Conservation (phyloP, 2,888 invertebrate species). For the Luffia ferchaultella region DNA sequence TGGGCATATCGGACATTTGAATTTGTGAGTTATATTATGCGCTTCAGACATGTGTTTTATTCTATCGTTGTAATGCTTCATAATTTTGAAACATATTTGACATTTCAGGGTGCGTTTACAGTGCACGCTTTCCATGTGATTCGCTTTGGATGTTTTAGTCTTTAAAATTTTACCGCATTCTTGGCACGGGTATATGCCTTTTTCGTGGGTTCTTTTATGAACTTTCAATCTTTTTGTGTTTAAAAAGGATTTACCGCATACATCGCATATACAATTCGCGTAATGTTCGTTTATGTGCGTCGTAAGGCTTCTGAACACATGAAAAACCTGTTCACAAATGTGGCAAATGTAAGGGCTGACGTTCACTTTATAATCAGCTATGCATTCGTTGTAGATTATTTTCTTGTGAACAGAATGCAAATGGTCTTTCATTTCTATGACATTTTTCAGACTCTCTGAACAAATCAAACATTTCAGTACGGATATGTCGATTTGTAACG, state of each 20-base stretch:
- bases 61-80: slow-evolving; percentile 52
- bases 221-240: slow-evolving; percentile 55
- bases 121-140: slow-evolving; percentile 46
- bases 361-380: slow-evolving; percentile 47
- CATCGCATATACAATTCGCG: slow-evolving; percentile 53
- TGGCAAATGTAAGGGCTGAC: slow-evolving; percentile 40
- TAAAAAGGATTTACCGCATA: slow-evolving; percentile 57
- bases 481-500: slow-evolving; percentile 48
- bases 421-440: slow-evolving; percentile 26
- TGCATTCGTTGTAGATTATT: slow-evolving; percentile 42
- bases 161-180: slow-evolving; percentile 42
- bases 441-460: slow-evolving; percentile 31
- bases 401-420: slow-evolving; percentile 33
- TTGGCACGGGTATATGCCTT: slow-evolving; percentile 36
- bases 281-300: slow-evolving; percentile 59
- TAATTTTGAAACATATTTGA: slow-evolving; percentile 43
- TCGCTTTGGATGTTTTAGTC: slow-evolving; percentile 38
- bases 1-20: slow-evolving; percentile 39
- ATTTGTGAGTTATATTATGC: slow-evolving; percentile 44
- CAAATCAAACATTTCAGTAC: slow-evolving; percentile 41
- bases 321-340: slow-evolving; percentile 37
- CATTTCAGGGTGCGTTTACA: slow-evolving; percentile 41
- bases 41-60: slow-evolving; percentile 51
- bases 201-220: slow-evolving; percentile 54
- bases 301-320: slow-evolving; percentile 44